Percentiles rank a stretch among this genome's conserved stretches.
phyloP scores from a whole-genome alignment of 2,888 invertebrate species.

The Desoria tigrina region DNA sequence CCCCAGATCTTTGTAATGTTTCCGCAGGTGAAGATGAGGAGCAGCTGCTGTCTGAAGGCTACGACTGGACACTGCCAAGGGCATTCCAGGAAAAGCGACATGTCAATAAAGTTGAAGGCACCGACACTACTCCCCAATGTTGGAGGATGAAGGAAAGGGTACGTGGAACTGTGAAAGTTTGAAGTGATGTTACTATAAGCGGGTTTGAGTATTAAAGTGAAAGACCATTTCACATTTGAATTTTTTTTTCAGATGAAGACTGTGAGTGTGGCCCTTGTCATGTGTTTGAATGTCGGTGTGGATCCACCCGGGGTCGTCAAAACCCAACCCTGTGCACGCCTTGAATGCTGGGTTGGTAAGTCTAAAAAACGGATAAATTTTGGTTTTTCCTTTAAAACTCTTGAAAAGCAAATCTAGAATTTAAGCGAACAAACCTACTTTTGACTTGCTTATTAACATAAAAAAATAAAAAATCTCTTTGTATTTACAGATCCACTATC shows the following conservation, averaged over 20 bases:
- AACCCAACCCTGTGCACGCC: constrained; percentile 90
- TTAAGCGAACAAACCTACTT: no score
- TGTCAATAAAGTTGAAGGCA: constrained; percentile 70
- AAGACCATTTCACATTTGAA: no score
- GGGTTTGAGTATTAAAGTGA: constrained; percentile 1
- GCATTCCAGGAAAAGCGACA: constrained; percentile 75
- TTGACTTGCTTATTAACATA: no score
- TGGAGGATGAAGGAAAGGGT: constrained; percentile 94
- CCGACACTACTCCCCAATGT: constrained; percentile 69
- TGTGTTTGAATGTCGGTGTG: constrained; percentile 98
- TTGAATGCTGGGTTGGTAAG: constrained; percentile 96
- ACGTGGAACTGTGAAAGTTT: constrained; percentile 54
- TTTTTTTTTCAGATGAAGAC: constrained; percentile 92
- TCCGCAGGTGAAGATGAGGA: constrained; percentile 45
- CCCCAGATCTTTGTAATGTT: background rate
- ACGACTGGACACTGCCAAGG: constrained; percentile 60
- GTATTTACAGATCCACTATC: constrained; percentile 73
- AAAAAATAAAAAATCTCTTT: no score
- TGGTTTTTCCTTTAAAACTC: no score
- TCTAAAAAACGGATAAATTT: constrained; percentile 22
- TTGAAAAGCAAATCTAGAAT: no score
- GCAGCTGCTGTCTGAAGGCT: constrained; percentile 45
- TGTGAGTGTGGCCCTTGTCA: constrained; percentile 94
- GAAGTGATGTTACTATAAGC: background rate
- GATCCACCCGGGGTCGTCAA: constrained; percentile 98